phyloP scores from a whole-genome alignment of 2,797 vertebrate genomes.

The Uromys caudimaculatus region DNA sequence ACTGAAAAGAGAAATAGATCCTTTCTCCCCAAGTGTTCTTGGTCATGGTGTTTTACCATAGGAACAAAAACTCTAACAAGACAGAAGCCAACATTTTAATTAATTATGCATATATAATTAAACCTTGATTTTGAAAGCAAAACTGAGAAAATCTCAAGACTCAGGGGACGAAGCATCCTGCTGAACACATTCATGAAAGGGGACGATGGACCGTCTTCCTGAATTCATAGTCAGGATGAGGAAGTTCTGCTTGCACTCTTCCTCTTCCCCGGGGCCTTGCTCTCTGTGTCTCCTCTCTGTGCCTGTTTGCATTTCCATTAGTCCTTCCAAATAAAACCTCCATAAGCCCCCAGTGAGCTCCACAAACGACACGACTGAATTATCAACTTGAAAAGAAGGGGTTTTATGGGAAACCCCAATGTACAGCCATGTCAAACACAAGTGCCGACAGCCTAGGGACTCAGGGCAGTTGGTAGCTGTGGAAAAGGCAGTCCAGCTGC shows the following conservation, averaged over 20 bases:
- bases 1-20: not conserved
- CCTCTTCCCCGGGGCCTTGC: not conserved
- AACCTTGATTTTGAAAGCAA: not conserved
- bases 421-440: not conserved
- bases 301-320: not conserved
- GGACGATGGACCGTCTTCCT: not conserved
- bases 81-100: not conserved
- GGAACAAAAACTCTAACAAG: not conserved
- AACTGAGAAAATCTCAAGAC: not conserved
- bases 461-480: not conserved
- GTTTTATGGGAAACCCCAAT: not conserved
- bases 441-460: not conserved
- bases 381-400: not conserved
- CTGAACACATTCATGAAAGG: not conserved
- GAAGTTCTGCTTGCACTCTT: not conserved
- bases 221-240: not conserved
- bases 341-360: not conserved
- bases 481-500: not conserved
- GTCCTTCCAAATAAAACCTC: constrained; percentile 9
- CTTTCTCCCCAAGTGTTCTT: not conserved
- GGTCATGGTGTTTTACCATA: not conserved
- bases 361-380: not conserved
- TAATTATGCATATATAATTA: not conserved
- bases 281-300: not conserved
- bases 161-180: not conserved